A percentile compares a stretch with the other conserved stretches of the same genome.
Evolutionary conservation across 2,797 vertebrate genomes (phyloP).

Genomic region (Pseudomugil gertrudae): DNA sequence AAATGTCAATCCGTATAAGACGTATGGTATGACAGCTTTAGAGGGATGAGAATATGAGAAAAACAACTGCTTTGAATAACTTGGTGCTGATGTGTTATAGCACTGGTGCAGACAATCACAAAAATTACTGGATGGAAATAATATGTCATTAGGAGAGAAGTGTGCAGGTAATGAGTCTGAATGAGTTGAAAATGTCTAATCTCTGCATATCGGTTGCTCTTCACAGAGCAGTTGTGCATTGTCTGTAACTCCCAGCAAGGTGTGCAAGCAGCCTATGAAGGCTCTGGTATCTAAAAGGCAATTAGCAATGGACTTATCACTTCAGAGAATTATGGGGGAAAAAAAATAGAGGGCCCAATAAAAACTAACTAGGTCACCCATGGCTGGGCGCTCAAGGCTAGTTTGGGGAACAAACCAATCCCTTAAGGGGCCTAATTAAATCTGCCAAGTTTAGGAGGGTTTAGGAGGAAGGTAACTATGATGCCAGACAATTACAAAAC

Average conservation of each 20-base stretch:
- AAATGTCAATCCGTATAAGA: neutral
- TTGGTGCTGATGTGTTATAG: too few species aligned
- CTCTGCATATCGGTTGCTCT: slow-evolving; percentile 38
- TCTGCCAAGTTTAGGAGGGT: slow-evolving; percentile 31
- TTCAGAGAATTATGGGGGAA: slow-evolving; percentile 44
- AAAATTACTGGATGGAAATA: too few species aligned
- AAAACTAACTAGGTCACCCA: slow-evolving; percentile 60
- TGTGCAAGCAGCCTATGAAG: slow-evolving; percentile 44
- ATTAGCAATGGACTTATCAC: slow-evolving; percentile 63
- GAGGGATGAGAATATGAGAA: slow-evolving; percentile 3
- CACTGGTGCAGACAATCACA: too few species aligned
- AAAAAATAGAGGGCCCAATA: slow-evolving; percentile 39
- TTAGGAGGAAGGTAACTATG: neutral
- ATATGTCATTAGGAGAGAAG: too few species aligned
- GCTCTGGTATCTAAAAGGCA: slow-evolving; percentile 59
- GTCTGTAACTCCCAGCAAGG: slow-evolving; percentile 40
- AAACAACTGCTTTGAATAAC: neutral
- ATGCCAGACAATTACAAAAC: slow-evolving; percentile 3
- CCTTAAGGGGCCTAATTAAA: slow-evolving; percentile 40
- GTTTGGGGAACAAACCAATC: slow-evolving; percentile 5
- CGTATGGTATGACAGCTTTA: neutral
- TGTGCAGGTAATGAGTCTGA: too few species aligned
- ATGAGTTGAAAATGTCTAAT: slow-evolving; percentile 49
- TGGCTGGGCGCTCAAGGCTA: slow-evolving; percentile 10
- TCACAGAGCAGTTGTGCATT: slow-evolving; percentile 64